These are phyloP conservation scores for Urocynchramus pylzowi DNA, from an alignment of 2,113 vertebrate genomes.

Conservation along the genomic window DNA sequence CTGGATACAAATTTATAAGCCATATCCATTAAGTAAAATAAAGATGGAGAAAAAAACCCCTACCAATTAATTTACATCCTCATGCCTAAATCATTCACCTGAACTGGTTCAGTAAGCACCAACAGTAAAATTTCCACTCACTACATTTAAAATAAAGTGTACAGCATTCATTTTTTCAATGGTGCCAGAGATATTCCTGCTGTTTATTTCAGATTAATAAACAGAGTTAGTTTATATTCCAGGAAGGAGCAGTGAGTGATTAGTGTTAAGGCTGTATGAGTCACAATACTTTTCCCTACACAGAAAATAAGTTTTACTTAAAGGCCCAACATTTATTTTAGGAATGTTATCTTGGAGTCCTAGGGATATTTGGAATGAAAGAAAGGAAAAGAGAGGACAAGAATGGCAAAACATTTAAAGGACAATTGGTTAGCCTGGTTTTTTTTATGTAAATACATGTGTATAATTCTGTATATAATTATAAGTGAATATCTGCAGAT, in stretches of 20 bases:
- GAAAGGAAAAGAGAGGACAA: not conserved
- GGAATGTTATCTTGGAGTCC: not conserved
- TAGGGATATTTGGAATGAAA: not conserved
- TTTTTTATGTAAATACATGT: not conserved
- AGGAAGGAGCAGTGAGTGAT: not conserved
- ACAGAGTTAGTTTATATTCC: not conserved
- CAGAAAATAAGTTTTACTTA: not conserved
- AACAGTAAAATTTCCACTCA: not conserved
- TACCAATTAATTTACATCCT: not conserved
- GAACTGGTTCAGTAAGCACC: not conserved
- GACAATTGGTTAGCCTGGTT: not conserved
- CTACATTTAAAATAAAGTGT: not conserved
- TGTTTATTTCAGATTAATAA: not conserved
- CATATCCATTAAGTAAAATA: not conserved
- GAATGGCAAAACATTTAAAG: not conserved
- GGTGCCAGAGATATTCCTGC: not conserved
- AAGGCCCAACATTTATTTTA: not conserved
- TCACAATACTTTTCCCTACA: not conserved
- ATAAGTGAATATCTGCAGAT: not conserved
- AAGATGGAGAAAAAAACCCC: rapidly evolving
- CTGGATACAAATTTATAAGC: not conserved
- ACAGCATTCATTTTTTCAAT: not conserved
- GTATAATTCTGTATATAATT: not conserved
- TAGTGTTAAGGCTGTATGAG: not conserved
- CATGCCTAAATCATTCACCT: not conserved